Evolutionary conservation across 2,797 vertebrate genomes (phyloP).

Genomic region (Peromyscus aztecus): DNA sequence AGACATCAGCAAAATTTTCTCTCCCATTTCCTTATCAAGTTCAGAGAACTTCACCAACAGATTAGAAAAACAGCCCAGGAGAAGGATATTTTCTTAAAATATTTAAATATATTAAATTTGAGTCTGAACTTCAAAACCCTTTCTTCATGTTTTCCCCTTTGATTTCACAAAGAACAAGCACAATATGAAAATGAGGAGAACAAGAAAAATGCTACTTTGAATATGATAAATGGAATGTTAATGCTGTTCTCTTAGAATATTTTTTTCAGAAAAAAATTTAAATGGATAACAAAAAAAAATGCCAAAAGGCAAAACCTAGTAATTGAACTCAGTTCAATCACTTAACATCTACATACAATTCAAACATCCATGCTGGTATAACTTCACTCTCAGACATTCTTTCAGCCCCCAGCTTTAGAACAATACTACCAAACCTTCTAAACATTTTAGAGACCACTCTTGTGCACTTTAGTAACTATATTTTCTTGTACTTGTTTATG

Average conservation of each 20-base stretch:
- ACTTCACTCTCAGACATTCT: not conserved
- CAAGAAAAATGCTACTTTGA: constrained; percentile 22
- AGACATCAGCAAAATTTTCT: not conserved
- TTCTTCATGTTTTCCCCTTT: constrained; percentile 3
- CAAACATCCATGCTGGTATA: constrained; percentile 13
- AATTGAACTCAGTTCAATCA: constrained; percentile 63
- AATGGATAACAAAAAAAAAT: constrained; percentile 30
- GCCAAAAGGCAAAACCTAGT: constrained; percentile 54
- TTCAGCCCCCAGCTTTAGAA: constrained; percentile 6
- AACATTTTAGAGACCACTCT: not conserved
- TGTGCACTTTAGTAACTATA: not conserved
- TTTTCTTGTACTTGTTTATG: not conserved
- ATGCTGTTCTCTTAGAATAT: constrained; percentile 19
- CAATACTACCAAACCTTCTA: not conserved
- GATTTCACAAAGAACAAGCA: constrained; percentile 49
- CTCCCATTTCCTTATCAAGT: not conserved
- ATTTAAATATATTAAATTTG: not conserved
- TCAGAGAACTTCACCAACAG: not conserved
- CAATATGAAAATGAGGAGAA: constrained; percentile 45
- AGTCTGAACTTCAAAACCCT: not conserved
- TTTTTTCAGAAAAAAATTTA: constrained; percentile 53
- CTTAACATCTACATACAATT: not conserved
- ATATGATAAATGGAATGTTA: constrained; percentile 47
- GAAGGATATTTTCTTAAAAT: constrained; percentile 33
- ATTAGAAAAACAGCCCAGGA: not conserved